phyloP scores from a whole-genome alignment of 53 echinoderm and acorn worm genomes.

The Holothuria scabra region DNA sequence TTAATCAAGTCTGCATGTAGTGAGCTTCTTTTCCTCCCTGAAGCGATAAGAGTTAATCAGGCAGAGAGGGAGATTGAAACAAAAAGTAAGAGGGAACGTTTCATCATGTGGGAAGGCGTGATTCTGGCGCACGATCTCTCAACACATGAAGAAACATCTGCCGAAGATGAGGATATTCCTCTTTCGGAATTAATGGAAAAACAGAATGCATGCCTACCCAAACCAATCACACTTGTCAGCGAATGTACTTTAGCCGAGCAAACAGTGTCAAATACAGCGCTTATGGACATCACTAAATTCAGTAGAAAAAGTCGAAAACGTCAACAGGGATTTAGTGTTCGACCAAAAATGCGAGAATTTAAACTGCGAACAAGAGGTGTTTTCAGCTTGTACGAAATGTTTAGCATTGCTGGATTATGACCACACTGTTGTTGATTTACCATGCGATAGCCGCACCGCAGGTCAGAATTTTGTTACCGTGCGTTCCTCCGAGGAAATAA shows the following conservation, averaged over 20 bases:
- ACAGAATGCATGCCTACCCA: not conserved
- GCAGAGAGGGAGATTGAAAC: too few relatives aligned
- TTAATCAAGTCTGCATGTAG: too few relatives aligned
- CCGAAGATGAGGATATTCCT: not conserved
- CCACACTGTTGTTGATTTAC: slow-evolving; percentile 17
- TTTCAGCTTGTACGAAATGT: slow-evolving; percentile 13
- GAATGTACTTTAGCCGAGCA: not conserved
- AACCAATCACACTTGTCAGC: not conserved
- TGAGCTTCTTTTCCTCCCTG: too few relatives aligned
- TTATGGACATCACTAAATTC: not conserved
- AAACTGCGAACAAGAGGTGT: not conserved
- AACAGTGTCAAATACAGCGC: not conserved
- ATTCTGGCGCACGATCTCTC: not conserved
- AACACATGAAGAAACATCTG: not conserved
- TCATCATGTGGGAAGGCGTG: not conserved
- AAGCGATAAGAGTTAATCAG: too few relatives aligned
- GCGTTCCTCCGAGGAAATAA: not conserved
- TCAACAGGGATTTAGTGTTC: not conserved
- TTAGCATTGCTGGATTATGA: slow-evolving; percentile 26
- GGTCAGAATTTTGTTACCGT: not conserved
- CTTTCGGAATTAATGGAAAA: not conserved
- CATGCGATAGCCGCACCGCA: slow-evolving; percentile 1
- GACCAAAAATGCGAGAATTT: not conserved
- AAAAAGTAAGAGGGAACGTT: too few relatives aligned
- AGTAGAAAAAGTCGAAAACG: too few relatives aligned